A percentile compares a stretch with the other conserved stretches of the same genome.
Conservation (phyloP, 1,140 invertebrate species). For the Drosophila setifemur region DNA sequence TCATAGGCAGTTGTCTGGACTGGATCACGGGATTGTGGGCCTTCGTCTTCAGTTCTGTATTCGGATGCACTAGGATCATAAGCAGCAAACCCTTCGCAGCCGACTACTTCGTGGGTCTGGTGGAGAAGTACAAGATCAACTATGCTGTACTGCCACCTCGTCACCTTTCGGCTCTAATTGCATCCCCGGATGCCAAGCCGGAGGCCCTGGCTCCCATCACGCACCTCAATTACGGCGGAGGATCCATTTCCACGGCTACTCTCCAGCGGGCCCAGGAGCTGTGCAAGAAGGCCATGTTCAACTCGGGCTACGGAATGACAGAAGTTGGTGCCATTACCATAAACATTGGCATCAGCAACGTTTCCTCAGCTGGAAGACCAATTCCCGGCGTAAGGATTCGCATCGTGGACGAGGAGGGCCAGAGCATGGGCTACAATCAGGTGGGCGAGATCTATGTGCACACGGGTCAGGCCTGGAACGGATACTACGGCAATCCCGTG, state of each 20-base stretch:
- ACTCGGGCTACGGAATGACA: constrained; percentile 61
- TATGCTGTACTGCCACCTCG: constrained; percentile 48
- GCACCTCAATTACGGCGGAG: constrained; percentile 54
- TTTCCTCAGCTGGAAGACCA: constrained; percentile 51
- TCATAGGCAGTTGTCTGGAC: constrained; percentile 61
- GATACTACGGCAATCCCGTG: constrained; percentile 84
- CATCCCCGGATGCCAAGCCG: constrained; percentile 36
- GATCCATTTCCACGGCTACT: constrained; percentile 29
- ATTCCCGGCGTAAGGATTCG: constrained; percentile 46
- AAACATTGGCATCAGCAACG: constrained; percentile 49
- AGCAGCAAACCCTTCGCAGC: constrained; percentile 51
- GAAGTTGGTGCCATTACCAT: constrained; percentile 57
- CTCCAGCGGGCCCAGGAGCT: constrained; percentile 49
- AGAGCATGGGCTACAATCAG: constrained; percentile 62
- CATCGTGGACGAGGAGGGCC: constrained; percentile 70
- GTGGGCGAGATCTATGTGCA: constrained; percentile 82
- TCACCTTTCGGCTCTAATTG: constrained; percentile 43
- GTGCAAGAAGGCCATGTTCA: constrained; percentile 47
- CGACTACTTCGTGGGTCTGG: constrained; percentile 53
- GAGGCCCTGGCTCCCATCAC: constrained; percentile 49
- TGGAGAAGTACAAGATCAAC: constrained; percentile 73
- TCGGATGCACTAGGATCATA: constrained; percentile 63
- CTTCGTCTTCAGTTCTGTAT: constrained; percentile 47
- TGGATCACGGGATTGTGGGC: constrained; percentile 71
- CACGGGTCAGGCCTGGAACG: constrained; percentile 70